Base-by-base conservation (phyloP, 2,888 invertebrate genomes). In the Muschampia plurimacula region DNA sequence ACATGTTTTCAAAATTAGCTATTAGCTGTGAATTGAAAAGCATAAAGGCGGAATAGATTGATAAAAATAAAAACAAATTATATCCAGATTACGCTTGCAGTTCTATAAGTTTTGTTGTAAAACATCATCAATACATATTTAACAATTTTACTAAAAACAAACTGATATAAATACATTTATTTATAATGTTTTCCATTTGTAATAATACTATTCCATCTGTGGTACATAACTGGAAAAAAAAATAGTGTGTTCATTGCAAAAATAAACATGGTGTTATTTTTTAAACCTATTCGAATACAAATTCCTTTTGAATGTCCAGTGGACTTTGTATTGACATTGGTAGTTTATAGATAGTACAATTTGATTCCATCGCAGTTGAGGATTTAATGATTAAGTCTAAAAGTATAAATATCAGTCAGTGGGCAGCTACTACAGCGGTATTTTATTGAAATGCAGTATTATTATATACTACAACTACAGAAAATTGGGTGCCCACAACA, bases 401-500 rank as follows among this genome's bases (percentile, higher is more conserved):
- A 86, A 87, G 74, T 87, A 90, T 89, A 91, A 88, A 90, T 89
- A 90, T 92, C 92, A 92, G 92, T 92, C 92, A 90, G 89, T 87
- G 91, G 90, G 90, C 89, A 85, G 81, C 74, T 80, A 75, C 15
- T 73, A 72, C 80, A 49, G n/a, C 78, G 77, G 74, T 78, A 77
- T 74, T 41, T 49, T 64, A 41, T 46, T 59, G 71, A 67, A 69
- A 69, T 67, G 72, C 72, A 63, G 62, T 67, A 67, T 55, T 36
- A 39, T 39, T 22, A 22, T 32, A 46, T 60, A 46, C 60, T 66
- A 64, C 72, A 46, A 52, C 52, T 39, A 66, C 32, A 67, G 59
- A n/a, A 46, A 71, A 62, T 60, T 55, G 62, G 44, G 52, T 62
- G 67, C 72, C 65, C 72, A 60, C 72, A 67, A 64, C 72, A 62